Evolutionary conservation across 2,113 vertebrate species (phyloP), one percentile per base, ranked within the genome.

Genomic region (Sceloporus tristichus): DNA sequence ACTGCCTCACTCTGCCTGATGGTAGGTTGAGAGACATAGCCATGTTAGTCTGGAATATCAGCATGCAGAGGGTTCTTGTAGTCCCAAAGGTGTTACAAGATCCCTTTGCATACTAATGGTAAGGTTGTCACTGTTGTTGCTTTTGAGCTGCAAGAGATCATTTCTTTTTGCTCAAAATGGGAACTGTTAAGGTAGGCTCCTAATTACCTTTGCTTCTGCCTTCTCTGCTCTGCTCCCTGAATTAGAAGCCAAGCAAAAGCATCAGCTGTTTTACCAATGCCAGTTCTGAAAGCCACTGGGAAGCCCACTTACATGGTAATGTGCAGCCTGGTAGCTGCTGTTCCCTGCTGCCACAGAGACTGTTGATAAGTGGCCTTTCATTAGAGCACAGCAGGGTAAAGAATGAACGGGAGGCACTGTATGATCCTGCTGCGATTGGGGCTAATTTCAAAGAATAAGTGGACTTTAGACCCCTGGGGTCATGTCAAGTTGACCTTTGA

Each of bases 381-480:
- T 71, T 90, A 82, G 85, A 73, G 53, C 87, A 9, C 79, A 78
- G 48, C 74, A 86, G 79, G 73, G 25, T n/a, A 70, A 82, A 78
- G 53, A 77, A 40, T 19, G 11, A 82, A 78, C 8, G 34, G 42
- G 48, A 59, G 11, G 84, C 19, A 11, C 42, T 70, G 25, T n/a
- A 62, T 34, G 21, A 34, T 56, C 82, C 84, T 82, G 62, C 84
- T 86, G 62, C 27, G 79, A 77, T n/a, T 48, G 79, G 25, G 54
- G 23, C 71, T 56, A 77, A 86, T 82, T 82, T 86, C 79, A 86
- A 89, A 86, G 62, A 48, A 86, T 82, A 86, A 89, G 65, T 82
- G 53, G n/a, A 70, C 59, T 73, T 56, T 59, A 42, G 76, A 34
- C 34, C 16, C 62, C 75, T 56, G 75, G 62, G 42, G 14, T 73